phyloP scores from a whole-genome alignment of 2,113 vertebrate species.

The Petromus typicus region DNA sequence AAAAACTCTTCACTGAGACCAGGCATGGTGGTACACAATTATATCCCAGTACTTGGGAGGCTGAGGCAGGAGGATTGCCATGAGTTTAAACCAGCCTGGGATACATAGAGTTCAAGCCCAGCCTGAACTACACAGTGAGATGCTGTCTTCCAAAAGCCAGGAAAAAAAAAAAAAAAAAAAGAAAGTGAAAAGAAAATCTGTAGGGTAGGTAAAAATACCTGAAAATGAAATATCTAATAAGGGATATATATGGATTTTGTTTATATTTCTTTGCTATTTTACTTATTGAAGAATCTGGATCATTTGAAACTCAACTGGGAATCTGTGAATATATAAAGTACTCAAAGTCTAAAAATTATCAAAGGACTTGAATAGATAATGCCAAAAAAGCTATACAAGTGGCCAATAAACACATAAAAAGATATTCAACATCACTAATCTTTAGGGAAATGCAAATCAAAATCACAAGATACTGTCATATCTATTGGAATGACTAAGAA shows the following conservation, averaged over 20 bases:
- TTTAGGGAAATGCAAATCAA: background rate
- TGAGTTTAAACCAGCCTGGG: too few species aligned
- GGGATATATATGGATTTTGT: background rate
- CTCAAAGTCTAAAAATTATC: background rate
- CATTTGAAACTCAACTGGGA: background rate
- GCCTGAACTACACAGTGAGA: too few species aligned
- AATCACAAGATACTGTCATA: background rate
- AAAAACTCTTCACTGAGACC: too few species aligned
- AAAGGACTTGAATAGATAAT: background rate
- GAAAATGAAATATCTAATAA: background rate
- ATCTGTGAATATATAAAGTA: background rate
- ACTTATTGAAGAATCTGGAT: background rate
- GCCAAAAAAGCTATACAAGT: background rate
- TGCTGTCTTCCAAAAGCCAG: too few species aligned
- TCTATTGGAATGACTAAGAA: background rate
- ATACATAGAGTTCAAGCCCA: too few species aligned
- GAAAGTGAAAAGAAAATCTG: background rate
- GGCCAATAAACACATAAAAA: background rate
- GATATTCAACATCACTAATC: background rate
- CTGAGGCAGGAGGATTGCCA: too few species aligned
- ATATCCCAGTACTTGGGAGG: too few species aligned
- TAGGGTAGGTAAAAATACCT: background rate
- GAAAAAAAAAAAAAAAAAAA: too few species aligned
- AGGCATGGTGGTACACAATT: too few species aligned
- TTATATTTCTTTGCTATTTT: background rate